phyloP scores from a whole-genome alignment of 2,797 vertebrate genomes.

The Gymnoscopelus braueri region DNA sequence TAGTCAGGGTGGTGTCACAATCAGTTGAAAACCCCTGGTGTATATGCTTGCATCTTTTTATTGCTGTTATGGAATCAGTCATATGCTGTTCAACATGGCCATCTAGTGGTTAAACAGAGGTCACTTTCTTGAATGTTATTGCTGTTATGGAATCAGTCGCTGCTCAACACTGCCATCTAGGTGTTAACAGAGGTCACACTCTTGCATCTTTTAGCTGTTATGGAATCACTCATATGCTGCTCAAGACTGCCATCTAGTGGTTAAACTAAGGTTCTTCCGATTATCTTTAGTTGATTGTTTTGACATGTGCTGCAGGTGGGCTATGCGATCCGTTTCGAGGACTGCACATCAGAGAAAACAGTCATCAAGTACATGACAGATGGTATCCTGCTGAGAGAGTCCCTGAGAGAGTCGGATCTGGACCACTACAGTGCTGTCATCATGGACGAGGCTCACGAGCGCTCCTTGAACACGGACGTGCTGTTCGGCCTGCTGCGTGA shows the following conservation, averaged over 20 bases:
- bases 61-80: neutral
- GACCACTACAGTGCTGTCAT: conserved; percentile 99
- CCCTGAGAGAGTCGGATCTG: conserved; percentile 93
- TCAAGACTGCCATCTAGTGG: neutral
- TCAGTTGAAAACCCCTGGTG: too few relatives aligned
- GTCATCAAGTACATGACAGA: conserved; percentile 99
- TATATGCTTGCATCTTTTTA: too few relatives aligned
- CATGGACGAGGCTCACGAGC: conserved; percentile 98
- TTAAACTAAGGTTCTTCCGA: neutral
- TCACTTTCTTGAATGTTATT: neutral
- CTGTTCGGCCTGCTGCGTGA: conserved; percentile 95
- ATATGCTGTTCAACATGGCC: conserved; percentile 46
- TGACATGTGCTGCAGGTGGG: conserved; percentile 83
- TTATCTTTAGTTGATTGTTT: neutral
- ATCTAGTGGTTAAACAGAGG: conserved; percentile 62
- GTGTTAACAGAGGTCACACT: too few relatives aligned
- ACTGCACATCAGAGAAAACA: conserved; percentile 95
- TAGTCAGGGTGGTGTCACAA: too few relatives aligned
- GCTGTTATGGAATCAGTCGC: too few relatives aligned
- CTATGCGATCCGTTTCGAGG: conserved; percentile 98
- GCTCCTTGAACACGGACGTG: conserved; percentile 96
- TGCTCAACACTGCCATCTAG: neutral
- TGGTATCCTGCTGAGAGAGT: conserved; percentile 96
- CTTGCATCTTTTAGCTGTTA: too few relatives aligned
- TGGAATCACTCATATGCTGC: too few relatives aligned